phyloP scores from a whole-genome alignment of 2,797 vertebrate species.

The Octomys mimax region DNA sequence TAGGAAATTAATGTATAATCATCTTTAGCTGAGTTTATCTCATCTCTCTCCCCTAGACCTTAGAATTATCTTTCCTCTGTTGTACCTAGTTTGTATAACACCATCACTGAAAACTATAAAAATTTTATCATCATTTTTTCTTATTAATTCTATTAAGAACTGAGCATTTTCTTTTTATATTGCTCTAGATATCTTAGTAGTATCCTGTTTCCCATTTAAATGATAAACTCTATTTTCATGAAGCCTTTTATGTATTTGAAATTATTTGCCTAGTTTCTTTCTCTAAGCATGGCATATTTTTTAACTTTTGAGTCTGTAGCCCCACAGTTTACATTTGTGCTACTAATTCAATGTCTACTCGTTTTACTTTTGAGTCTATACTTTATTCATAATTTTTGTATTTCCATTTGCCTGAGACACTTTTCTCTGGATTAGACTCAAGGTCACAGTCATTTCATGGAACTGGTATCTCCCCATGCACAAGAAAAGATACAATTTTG shows the following conservation, averaged over 20 bases:
- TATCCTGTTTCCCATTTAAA: neutral
- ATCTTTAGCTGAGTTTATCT: neutral
- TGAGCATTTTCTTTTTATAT: neutral
- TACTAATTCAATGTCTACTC: neutral
- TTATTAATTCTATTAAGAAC: neutral
- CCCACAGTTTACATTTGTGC: neutral
- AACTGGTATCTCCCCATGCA: neutral
- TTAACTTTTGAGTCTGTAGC: neutral
- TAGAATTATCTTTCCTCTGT: neutral
- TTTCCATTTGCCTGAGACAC: neutral
- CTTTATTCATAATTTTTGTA: neutral
- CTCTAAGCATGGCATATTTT: accelerated
- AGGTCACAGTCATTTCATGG: accelerated
- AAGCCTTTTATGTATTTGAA: neutral
- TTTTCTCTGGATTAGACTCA: neutral
- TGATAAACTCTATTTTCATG: neutral
- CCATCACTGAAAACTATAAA: neutral
- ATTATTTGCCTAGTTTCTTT: neutral
- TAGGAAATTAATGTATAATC: neutral
- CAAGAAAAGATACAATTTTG: neutral
- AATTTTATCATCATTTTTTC: neutral
- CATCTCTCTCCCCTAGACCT: neutral
- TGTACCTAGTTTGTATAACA: neutral
- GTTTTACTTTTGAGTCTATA: neutral
- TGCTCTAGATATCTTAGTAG: neutral